Conservation (phyloP, 2,888 invertebrate species). For the Hipparchia sbordonii region DNA sequence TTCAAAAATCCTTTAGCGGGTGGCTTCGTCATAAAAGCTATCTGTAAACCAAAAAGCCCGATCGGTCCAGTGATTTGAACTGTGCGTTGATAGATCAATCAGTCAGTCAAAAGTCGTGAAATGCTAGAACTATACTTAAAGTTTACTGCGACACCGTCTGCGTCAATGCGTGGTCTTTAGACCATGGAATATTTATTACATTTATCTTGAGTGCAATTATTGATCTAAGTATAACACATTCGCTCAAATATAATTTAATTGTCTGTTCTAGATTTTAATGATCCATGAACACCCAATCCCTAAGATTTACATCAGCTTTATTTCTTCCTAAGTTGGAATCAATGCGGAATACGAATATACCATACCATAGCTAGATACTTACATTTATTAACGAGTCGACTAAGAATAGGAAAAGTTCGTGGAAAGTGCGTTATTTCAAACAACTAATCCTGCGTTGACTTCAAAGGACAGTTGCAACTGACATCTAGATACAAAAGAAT, state of each 20-base stretch:
- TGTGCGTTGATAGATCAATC: no score
- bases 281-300: conserved; percentile 2
- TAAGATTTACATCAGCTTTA: conserved; percentile 55
- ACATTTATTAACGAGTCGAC: background rate
- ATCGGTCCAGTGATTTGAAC: no score
- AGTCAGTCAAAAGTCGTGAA: no score
- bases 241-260: background rate
- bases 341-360: conserved; percentile 44
- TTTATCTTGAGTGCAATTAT: background rate
- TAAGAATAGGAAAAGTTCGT: conserved; percentile 6
- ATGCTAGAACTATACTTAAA: no score
- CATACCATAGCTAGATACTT: background rate
- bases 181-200: no score
- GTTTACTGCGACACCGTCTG: no score
- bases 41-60: no score
- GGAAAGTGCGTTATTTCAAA: background rate
- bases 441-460: background rate
- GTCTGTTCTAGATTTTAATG: conserved; percentile 8
- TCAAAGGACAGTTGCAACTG: background rate
- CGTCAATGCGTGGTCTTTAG: no score
- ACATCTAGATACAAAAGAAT: background rate
- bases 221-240: no score
- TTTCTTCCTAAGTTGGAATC: conserved; percentile 44
- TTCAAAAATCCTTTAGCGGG: no score
- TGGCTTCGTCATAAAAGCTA: no score